Evolutionary conservation across 2,797 vertebrate genomes (phyloP).

Genomic region (Manis crassicaudata): DNA sequence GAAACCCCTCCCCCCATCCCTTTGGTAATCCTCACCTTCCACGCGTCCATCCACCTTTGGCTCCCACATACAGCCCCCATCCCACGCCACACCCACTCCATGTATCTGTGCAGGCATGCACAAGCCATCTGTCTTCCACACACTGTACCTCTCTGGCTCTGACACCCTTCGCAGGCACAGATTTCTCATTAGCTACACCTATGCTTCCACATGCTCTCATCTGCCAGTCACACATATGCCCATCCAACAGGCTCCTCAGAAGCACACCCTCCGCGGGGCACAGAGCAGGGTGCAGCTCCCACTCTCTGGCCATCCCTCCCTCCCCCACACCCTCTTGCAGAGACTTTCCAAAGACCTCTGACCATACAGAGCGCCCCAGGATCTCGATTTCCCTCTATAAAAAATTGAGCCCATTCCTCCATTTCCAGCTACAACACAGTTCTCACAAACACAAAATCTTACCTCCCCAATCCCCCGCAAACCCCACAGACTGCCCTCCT

Average conservation of each 20-base stretch:
- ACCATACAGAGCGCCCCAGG: not conserved
- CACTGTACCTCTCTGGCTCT: conserved; percentile 56
- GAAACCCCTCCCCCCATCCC: not conserved
- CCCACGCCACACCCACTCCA: conserved; percentile 60
- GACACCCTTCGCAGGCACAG: conserved; percentile 50
- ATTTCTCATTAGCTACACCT: conserved; percentile 72
- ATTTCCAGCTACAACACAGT: not conserved
- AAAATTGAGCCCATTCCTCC: not conserved
- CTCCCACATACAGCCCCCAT: not conserved
- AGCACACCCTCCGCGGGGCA: not conserved
- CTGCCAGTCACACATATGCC: conserved; percentile 44
- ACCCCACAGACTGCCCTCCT: not conserved
- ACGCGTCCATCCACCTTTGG: conserved; percentile 13
- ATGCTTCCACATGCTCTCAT: conserved; percentile 43
- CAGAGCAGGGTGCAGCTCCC: not conserved
- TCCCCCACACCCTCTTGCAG: not conserved
- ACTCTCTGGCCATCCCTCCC: not conserved
- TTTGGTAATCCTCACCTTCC: conserved; percentile 24
- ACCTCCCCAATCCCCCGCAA: not conserved
- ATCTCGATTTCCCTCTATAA: not conserved
- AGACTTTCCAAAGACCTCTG: not conserved
- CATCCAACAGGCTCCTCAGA: not conserved
- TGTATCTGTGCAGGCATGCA: conserved; percentile 58
- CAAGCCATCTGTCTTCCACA: conserved; percentile 58
- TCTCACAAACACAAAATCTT: not conserved